Percentiles rank a stretch among this genome's conserved stretches.
Evolutionary conservation across 2,888 invertebrate genomes (phyloP).

Genomic region (Drosophila cyrtoloma): DNA sequence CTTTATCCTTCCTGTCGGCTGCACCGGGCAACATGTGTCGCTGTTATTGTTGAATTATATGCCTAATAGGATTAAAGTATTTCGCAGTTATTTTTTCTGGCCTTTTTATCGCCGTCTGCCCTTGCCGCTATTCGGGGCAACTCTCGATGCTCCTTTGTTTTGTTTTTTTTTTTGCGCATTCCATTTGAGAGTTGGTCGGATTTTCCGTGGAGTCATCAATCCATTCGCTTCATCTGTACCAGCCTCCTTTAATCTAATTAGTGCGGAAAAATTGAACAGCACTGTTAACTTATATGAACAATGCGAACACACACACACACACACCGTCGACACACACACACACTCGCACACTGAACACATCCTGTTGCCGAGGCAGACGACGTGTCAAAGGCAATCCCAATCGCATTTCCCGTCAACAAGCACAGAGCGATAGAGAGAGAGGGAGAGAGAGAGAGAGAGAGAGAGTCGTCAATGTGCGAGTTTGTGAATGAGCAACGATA

Average conservation of each 20-base stretch:
- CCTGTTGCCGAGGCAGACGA: slow-evolving; percentile 58
- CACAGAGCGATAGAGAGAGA: slow-evolving; percentile 2
- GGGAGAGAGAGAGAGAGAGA: neutral
- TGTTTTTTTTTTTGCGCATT: slow-evolving; percentile 47
- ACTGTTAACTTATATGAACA: slow-evolving; percentile 71
- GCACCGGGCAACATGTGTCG: slow-evolving; percentile 82
- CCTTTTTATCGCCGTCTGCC: slow-evolving; percentile 67
- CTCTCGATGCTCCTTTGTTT: slow-evolving; percentile 47
- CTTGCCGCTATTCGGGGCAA: slow-evolving; percentile 39
- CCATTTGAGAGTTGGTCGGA: slow-evolving; percentile 37
- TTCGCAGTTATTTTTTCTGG: slow-evolving; percentile 74
- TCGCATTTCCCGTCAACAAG: slow-evolving; percentile 61
- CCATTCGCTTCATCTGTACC: slow-evolving; percentile 54
- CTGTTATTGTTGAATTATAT: slow-evolving; percentile 84
- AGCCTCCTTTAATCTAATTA: slow-evolving; percentile 78
- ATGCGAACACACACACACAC: slow-evolving; percentile 48
- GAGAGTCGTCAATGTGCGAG: slow-evolving; percentile 23
- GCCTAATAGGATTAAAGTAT: slow-evolving; percentile 84
- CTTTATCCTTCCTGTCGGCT: slow-evolving; percentile 79
- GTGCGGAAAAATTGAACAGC: slow-evolving; percentile 78
- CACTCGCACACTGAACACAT: slow-evolving; percentile 26
- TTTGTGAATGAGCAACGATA: slow-evolving; percentile 55
- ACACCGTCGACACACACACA: slow-evolving; percentile 4
- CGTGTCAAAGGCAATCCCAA: slow-evolving; percentile 76
- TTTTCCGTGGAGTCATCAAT: slow-evolving; percentile 59